Conservation (phyloP, 2,113 vertebrate species). For the Microcebus murinus region DNA sequence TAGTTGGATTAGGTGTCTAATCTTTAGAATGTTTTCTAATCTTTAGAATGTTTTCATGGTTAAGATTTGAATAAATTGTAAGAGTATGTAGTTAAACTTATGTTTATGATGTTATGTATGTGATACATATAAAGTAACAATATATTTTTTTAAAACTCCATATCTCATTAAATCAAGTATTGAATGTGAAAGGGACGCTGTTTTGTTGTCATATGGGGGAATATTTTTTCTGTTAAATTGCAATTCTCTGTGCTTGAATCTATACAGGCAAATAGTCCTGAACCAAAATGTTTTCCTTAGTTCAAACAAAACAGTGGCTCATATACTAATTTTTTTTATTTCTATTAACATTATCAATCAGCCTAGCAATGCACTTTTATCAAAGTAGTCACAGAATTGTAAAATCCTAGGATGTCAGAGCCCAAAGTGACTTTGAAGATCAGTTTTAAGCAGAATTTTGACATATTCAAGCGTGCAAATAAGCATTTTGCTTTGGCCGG, state of each 20-base stretch:
- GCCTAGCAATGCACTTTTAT: neutral
- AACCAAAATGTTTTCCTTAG: neutral
- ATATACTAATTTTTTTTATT: neutral
- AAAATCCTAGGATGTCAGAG: neutral
- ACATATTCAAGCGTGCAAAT: neutral
- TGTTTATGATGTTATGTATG: neutral
- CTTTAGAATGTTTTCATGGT: constrained; percentile 22
- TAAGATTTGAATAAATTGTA: constrained; percentile 18
- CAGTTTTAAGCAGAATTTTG: neutral
- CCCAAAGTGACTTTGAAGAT: neutral
- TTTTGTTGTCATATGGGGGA: neutral
- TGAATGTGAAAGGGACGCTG: neutral
- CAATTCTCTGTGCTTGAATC: neutral
- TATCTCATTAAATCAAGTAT: neutral
- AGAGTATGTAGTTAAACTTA: neutral
- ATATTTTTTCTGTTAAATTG: neutral
- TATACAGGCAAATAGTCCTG: neutral
- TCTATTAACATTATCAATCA: neutral
- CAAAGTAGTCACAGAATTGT: neutral
- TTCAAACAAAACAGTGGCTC: neutral
- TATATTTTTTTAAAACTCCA: neutral
- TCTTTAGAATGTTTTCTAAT: constrained; percentile 31
- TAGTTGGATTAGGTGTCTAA: neutral
- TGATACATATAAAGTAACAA: neutral
- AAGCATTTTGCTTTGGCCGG: neutral